These are phyloP conservation scores for Drosophila orosa DNA, from an alignment of 1,140 invertebrate genomes.

Conservation along the genomic window DNA sequence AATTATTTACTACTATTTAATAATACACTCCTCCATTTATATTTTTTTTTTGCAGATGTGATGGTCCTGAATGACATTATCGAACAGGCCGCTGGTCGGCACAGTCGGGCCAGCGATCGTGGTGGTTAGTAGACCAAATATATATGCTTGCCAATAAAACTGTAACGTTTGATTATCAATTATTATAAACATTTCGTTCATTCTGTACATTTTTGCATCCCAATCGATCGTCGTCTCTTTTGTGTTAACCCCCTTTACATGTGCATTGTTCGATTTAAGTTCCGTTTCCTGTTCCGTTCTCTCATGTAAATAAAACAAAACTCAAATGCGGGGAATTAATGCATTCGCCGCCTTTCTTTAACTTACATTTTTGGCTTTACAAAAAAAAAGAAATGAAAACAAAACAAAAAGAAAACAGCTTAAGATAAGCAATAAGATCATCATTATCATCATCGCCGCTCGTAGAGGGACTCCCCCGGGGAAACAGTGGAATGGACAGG, in stretches of 20 bases:
- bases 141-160: conserved; percentile 4
- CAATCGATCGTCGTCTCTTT: conserved; percentile 59
- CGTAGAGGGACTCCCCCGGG: not conserved
- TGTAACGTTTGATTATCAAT: conserved; percentile 40
- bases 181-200: conserved; percentile 56
- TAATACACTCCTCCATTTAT: not conserved
- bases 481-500: not conserved
- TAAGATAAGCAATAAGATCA: conserved; percentile 34
- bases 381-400: not conserved
- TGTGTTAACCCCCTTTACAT: conserved; percentile 54
- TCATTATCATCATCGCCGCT: not conserved
- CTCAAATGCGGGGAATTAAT: not conserved
- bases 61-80: conserved; percentile 99
- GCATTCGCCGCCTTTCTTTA: conserved; percentile 17
- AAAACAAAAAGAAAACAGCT: not conserved
- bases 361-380: conserved; percentile 25
- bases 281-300: conserved; percentile 39
- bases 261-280: conserved; percentile 55
- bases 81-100: conserved; percentile 95
- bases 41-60: conserved; percentile 89
- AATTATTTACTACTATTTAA: not conserved
- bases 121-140: conserved; percentile 89
- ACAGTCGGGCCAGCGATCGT: conserved; percentile 91
- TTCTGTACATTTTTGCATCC: conserved; percentile 65
- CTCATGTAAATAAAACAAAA: conserved; percentile 63